Evolutionary conservation across 1,140 invertebrate genomes (phyloP).

Genomic region (Euwallacea similis): DNA sequence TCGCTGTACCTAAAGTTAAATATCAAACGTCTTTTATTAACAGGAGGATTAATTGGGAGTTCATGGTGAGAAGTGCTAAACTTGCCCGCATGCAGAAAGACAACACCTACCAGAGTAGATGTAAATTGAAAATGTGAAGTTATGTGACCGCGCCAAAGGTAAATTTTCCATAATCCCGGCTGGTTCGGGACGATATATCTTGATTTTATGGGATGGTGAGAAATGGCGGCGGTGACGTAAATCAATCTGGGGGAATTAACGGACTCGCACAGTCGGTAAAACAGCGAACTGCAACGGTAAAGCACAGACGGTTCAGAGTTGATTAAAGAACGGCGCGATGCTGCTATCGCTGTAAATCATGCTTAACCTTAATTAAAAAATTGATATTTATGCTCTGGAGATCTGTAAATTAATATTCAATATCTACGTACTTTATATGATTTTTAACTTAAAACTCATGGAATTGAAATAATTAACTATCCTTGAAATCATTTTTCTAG

Average conservation of each 20-base stretch:
- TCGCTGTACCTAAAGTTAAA: no score
- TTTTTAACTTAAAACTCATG: no score
- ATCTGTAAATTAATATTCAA: constrained; percentile 8
- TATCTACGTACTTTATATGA: neutral
- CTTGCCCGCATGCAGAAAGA: constrained; percentile 15
- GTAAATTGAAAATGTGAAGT: constrained; percentile 43
- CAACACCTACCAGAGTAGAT: constrained; percentile 22
- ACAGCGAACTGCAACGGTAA: constrained; percentile 34
- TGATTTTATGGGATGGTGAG: constrained; percentile 46
- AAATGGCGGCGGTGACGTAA: constrained; percentile 49
- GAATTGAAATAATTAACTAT: no score
- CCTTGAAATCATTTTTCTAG: no score
- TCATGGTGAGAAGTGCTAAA: no score
- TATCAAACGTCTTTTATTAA: no score
- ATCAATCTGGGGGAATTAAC: constrained; percentile 49
- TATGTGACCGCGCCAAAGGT: constrained; percentile 36
- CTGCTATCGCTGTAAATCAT: constrained; percentile 20
- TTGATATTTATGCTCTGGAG: constrained; percentile 15
- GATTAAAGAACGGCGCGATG: constrained; percentile 27
- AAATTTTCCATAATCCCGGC: constrained; percentile 46
- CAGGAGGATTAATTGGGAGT: no score
- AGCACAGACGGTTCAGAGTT: constrained; percentile 29
- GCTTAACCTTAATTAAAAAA: constrained; percentile 30
- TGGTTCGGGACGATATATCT: constrained; percentile 45
- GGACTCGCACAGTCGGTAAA: constrained; percentile 40